Evolutionary conservation across 1,140 invertebrate genomes (phyloP).

Genomic region (Trinorchestia longiramus): DNA sequence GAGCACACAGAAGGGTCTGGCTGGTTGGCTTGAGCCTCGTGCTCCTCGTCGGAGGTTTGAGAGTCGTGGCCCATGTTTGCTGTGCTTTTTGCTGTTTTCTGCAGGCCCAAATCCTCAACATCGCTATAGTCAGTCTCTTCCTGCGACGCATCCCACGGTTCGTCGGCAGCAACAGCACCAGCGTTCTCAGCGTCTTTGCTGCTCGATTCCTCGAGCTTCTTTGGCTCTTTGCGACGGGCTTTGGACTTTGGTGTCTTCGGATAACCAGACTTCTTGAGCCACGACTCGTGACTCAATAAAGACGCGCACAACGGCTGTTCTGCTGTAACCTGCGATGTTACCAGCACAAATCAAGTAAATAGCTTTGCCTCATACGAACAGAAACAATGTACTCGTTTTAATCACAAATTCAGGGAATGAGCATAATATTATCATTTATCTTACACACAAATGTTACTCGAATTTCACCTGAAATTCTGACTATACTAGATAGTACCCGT

Average conservation of each 20-base stretch:
- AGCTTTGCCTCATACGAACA: too few species aligned
- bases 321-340: background rate
- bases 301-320: slow-evolving; percentile 7
- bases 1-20: background rate
- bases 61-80: background rate
- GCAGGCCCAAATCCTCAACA: slow-evolving; percentile 1
- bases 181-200: background rate
- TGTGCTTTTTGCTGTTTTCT: background rate
- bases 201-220: background rate
- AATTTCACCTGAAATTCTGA: too few species aligned
- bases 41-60: slow-evolving; percentile 25
- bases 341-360: too few species aligned
- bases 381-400: too few species aligned
- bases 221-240: background rate
- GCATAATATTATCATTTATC: too few species aligned
- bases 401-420: too few species aligned
- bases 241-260: background rate
- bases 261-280: background rate
- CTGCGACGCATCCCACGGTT: slow-evolving; percentile 15
- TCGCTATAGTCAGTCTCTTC: slow-evolving; percentile 39
- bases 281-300: background rate
- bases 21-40: background rate
- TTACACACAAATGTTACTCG: too few species aligned
- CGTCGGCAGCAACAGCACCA: background rate
- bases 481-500: too few species aligned